Conservation (phyloP, 1,140 invertebrate genomes). For the Listronotus bonariensis region DNA sequence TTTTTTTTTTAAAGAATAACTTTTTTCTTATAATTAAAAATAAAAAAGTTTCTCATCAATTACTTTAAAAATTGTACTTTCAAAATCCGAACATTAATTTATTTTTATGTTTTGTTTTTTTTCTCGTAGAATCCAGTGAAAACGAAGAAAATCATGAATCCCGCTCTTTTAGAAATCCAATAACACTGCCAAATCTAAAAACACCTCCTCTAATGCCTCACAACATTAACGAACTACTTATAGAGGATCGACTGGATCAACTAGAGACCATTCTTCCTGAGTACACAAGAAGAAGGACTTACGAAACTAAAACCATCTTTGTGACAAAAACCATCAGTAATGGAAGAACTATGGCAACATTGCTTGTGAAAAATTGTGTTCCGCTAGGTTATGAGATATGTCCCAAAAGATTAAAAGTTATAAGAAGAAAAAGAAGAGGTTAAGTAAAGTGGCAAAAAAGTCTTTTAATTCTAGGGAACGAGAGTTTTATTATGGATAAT, state of each 20-base stretch:
- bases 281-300: conserved; percentile 48
- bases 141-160: too few relatives aligned
- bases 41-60: too few relatives aligned
- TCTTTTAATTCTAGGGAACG: conserved; percentile 23
- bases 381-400: conserved; percentile 48
- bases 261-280: conserved; percentile 51
- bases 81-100: too few relatives aligned
- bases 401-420: conserved; percentile 18
- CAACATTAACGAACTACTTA: conserved; percentile 47
- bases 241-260: conserved; percentile 52
- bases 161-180: too few relatives aligned
- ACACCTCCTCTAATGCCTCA: conserved; percentile 40
- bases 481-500: conserved; percentile 26
- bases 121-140: too few relatives aligned
- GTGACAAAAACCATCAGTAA: conserved; percentile 49
- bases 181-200: too few relatives aligned
- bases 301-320: conserved; percentile 51
- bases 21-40: too few relatives aligned
- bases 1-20: too few relatives aligned
- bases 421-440: conserved; percentile 40
- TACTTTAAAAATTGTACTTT: too few relatives aligned
- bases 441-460: conserved; percentile 42
- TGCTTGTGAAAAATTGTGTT: conserved; percentile 53
- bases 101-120: too few relatives aligned
- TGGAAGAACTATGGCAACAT: conserved; percentile 46